Evolutionary conservation across 2,797 vertebrate species (phyloP).

Genomic region (Tauraco hartlaubi): DNA sequence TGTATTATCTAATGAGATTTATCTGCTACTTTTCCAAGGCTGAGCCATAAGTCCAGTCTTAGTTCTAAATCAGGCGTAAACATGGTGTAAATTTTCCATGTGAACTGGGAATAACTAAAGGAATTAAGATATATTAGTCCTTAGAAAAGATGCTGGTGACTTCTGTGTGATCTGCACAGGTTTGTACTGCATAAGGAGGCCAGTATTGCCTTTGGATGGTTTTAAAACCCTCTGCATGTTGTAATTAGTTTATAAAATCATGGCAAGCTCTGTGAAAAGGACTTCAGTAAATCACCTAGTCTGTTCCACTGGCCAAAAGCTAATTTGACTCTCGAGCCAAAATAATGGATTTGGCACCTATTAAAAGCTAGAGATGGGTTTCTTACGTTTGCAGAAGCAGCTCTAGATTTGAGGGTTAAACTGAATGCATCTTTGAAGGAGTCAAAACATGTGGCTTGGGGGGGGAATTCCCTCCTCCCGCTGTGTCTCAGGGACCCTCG

Average conservation of each 20-base stretch:
- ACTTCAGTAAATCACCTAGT: not conserved
- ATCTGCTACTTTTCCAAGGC: not conserved
- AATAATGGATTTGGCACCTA: not conserved
- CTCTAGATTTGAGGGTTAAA: not conserved
- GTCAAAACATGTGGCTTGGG: not conserved
- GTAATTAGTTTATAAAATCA: not conserved
- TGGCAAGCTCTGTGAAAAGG: not conserved
- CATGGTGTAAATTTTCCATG: not conserved
- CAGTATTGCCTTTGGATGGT: not conserved
- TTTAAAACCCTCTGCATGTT: not conserved
- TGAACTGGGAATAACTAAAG: not conserved
- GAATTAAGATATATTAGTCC: not conserved
- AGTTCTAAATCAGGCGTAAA: not conserved
- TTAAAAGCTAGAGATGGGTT: not conserved
- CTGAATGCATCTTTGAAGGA: not conserved
- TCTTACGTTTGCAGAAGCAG: not conserved
- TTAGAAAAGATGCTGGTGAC: not conserved
- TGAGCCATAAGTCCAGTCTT: not conserved
- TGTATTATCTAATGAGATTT: not conserved
- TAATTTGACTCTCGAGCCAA: not conserved
- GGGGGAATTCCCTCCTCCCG: not conserved
- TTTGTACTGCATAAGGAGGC: accelerated
- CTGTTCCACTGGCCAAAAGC: not conserved
- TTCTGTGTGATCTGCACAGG: not conserved
- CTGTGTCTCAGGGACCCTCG: not conserved